phyloP scores from a whole-genome alignment of 2,797 vertebrate genomes.

The Galago senegalensis region DNA sequence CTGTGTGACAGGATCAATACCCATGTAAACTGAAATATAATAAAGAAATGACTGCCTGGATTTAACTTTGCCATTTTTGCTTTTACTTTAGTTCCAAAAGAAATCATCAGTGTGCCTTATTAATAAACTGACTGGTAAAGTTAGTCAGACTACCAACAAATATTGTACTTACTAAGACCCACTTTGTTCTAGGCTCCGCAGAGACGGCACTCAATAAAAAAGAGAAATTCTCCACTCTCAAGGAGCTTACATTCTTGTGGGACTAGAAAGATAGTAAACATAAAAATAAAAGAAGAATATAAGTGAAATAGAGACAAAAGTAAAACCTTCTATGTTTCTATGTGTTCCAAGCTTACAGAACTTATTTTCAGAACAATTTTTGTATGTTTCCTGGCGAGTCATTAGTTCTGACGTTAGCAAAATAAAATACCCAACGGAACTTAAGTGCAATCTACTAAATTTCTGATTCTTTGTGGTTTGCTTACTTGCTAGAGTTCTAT shows the following conservation, averaged over 20 bases:
- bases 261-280: neutral
- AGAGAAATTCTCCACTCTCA: neutral
- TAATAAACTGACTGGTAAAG: neutral
- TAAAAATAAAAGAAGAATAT: neutral
- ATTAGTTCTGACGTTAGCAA: constrained; percentile 21
- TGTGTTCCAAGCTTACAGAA: neutral
- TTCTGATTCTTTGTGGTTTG: neutral
- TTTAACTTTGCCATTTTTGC: neutral
- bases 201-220: neutral
- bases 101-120: neutral
- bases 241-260: neutral
- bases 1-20: neutral
- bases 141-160: constrained; percentile 26
- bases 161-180: neutral
- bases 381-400: neutral
- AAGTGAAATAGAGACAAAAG: constrained; percentile 10
- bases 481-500: neutral
- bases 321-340: neutral
- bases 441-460: neutral
- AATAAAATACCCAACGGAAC: constrained; percentile 16
- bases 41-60: neutral
- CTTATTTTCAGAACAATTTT: constrained; percentile 50
- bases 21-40: neutral
- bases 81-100: constrained; percentile 13
- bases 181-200: neutral